Base-by-base conservation (phyloP, 2,113 vertebrate genomes). In the Lepus europaeus region DNA sequence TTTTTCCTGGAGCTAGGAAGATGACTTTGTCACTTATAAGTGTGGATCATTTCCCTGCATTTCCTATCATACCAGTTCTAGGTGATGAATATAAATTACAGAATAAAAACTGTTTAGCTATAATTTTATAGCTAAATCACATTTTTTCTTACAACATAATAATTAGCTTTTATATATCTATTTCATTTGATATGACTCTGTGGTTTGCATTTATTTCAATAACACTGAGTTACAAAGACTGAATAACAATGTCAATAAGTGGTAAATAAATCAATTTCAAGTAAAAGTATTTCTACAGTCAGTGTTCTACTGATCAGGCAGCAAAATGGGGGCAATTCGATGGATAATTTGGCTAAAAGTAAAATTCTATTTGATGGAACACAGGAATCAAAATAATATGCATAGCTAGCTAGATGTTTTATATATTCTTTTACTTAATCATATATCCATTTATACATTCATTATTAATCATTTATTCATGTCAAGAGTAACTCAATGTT, bases 151-250 rank as follows among this genome's bases (percentile, higher is more conserved):
- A 70, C 31, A 16, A 2, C 25, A 3, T 74, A 93, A 81, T 91
- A 89, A 68, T 59, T 83, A 83, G 13, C 9, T 73, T 4, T 51
- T 89, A 63, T 88, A 82, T 81, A 45, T 6, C 82, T 3, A 59
- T 27, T 90, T 78, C 23, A 92, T 90, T 92, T 93, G 39, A 68
- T 31, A 59, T 19, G 76, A 25, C 25, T 64, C 51, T 25, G 11
- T 33, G 61, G 9, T 53, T 87, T 93, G 39, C 23, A 36, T 33
- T 95, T 79, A 73, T 64, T 93, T 96, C 70, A 83, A 39, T 86
- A 49, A 19, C 16, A 70, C 3, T 86, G 45, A 88, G 14, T 74
- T 45, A 45, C 83, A 66, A 87, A 51, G 66, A 88, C 2, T 19
- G 36, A 86, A 16, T 85, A 23, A 74, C 16, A 93, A 90, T 77